A percentile compares a stretch with the other conserved stretches of the same genome.
Conservation (phyloP, 2,113 vertebrate genomes). For the Eurystomus gularis region DNA sequence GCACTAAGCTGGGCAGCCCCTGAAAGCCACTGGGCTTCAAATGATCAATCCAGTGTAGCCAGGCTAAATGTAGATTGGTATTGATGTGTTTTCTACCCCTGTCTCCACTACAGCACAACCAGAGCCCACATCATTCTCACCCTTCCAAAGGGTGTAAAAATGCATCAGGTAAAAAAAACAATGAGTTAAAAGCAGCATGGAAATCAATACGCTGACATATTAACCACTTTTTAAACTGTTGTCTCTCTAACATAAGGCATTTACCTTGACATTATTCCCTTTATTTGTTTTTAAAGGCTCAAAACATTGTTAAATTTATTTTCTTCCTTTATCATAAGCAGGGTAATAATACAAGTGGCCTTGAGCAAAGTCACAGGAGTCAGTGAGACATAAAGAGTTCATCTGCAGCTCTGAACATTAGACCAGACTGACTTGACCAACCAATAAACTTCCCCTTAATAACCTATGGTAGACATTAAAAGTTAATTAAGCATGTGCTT, state of each 20-base stretch:
- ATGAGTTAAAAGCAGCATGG: background rate
- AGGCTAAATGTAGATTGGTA: rapidly evolving
- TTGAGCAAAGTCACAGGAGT: background rate
- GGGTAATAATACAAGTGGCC: background rate
- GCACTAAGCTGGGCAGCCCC: background rate
- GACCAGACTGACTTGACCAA: background rate
- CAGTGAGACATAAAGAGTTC: background rate
- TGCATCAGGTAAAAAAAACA: background rate
- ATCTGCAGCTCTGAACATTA: background rate
- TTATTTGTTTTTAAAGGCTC: background rate
- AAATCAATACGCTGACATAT: background rate
- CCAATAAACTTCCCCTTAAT: background rate
- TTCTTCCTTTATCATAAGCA: background rate
- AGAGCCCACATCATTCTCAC: background rate
- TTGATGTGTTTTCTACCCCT: rapidly evolving
- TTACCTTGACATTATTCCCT: background rate
- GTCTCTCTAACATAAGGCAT: background rate
- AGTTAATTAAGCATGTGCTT: background rate
- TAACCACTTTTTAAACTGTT: background rate
- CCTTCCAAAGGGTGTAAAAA: background rate
- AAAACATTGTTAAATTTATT: background rate
- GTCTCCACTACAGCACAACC: background rate
- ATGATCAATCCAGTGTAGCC: rapidly evolving
- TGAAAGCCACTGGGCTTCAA: background rate
- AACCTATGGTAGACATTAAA: rapidly evolving